phyloP scores from a whole-genome alignment of 2,888 invertebrate genomes.

The Caenorhabditis sp. region DNA sequence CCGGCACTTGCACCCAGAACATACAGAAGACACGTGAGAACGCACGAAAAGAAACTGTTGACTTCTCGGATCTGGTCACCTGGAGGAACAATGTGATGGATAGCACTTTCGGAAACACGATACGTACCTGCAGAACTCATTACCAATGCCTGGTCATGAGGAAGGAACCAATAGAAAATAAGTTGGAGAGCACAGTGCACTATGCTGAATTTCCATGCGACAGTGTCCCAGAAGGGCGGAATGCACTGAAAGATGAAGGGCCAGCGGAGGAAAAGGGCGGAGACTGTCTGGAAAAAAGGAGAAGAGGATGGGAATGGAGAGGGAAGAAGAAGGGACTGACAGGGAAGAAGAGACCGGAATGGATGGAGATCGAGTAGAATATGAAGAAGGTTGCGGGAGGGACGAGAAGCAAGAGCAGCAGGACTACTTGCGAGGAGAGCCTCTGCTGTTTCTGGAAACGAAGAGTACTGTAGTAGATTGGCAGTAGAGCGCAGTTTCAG shows the following conservation, averaged over 20 bases:
- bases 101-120: too few relatives aligned
- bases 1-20: constrained; percentile 63
- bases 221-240: constrained; percentile 66
- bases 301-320: not conserved
- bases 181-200: constrained; percentile 66
- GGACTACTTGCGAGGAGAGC: constrained; percentile 61
- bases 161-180: constrained; percentile 67
- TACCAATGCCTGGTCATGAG: constrained; percentile 68
- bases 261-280: constrained; percentile 56
- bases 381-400: constrained; percentile 67
- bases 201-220: constrained; percentile 66
- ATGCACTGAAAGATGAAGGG: constrained; percentile 67
- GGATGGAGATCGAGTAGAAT: constrained; percentile 68
- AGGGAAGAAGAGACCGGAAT: constrained; percentile 58
- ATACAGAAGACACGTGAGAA: constrained; percentile 66
- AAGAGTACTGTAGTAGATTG: not conserved
- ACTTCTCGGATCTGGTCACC: constrained; percentile 64
- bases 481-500: not conserved
- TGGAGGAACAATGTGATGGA: constrained; percentile 25
- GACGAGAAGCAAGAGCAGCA: constrained; percentile 38
- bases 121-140: constrained; percentile 60
- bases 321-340: constrained; percentile 26
- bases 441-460: constrained; percentile 71
- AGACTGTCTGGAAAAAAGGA: constrained; percentile 61
- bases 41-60: constrained; percentile 69